Conservation (phyloP, 92 coral and sea anemone species). For the Umimayanthus chanpuru region DNA sequence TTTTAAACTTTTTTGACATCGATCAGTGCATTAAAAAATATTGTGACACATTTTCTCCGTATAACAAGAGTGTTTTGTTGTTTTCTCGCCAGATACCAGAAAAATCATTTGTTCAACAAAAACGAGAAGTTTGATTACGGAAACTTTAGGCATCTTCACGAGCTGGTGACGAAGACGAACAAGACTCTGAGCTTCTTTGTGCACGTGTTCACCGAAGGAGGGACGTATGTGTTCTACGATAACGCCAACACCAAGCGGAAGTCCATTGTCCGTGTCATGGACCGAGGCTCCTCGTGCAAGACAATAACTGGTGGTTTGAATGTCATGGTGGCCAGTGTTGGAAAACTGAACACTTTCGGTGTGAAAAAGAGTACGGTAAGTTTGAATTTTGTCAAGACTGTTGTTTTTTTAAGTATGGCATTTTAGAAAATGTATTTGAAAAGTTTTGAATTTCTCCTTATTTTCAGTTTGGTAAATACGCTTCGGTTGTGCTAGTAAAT, state of each 20-base stretch:
- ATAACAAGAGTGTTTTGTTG: not conserved
- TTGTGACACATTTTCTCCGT: too few species aligned
- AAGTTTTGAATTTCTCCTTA: too few species aligned
- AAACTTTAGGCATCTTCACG: slow-evolving; percentile 85
- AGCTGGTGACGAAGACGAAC: slow-evolving; percentile 83
- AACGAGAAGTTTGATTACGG: slow-evolving; percentile 93
- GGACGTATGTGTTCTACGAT: slow-evolving; percentile 94
- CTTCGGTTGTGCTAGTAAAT: too few species aligned
- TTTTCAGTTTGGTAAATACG: too few species aligned
- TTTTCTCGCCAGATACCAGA: slow-evolving; percentile 63
- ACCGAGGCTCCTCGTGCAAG: slow-evolving; percentile 65
- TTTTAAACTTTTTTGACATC: too few species aligned
- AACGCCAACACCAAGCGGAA: slow-evolving; percentile 76
- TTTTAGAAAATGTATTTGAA: too few species aligned
- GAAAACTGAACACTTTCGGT: slow-evolving; percentile 48
- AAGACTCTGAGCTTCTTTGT: slow-evolving; percentile 70
- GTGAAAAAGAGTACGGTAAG: slow-evolving; percentile 75
- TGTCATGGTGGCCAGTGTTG: slow-evolving; percentile 57
- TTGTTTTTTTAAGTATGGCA: too few species aligned
- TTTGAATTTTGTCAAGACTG: not conserved
- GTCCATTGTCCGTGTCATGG: slow-evolving; percentile 76
- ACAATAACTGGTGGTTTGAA: slow-evolving; percentile 10
- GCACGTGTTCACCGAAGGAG: slow-evolving; percentile 85
- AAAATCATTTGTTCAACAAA: slow-evolving; percentile 85
- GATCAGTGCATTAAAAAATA: too few species aligned